Conservation (phyloP, 2,888 invertebrate genomes). For the Tiphia femorata region DNA sequence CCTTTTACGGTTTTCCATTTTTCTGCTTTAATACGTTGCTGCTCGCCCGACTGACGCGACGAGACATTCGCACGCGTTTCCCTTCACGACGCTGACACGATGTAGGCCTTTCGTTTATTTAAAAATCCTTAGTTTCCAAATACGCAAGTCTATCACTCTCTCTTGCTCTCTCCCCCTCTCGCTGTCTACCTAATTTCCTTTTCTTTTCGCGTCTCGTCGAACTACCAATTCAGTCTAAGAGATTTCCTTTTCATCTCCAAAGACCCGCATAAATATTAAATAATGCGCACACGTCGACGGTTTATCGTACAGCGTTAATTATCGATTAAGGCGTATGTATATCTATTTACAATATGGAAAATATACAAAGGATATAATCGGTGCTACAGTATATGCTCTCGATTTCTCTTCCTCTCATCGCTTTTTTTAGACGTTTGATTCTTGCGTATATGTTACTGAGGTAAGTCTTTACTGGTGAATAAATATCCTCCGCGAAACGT, state of each 20-base stretch:
- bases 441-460: constrained; percentile 52
- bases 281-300: constrained; percentile 39
- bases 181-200: background rate
- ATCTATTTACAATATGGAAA: constrained; percentile 52
- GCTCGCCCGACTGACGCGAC: no score
- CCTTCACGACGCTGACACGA: no score
- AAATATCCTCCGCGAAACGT: constrained; percentile 16
- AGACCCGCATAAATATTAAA: constrained; percentile 41
- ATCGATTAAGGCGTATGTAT: constrained; percentile 47
- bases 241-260: background rate
- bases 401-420: constrained; percentile 18
- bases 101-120: no score
- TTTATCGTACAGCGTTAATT: constrained; percentile 31
- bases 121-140: no score
- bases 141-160: background rate
- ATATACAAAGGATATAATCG: constrained; percentile 52
- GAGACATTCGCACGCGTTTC: no score
- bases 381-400: constrained; percentile 50
- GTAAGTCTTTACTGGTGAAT: constrained; percentile 49
- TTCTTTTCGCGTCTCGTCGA: constrained; percentile 4
- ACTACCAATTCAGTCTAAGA: background rate
- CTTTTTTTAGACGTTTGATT: constrained; percentile 53
- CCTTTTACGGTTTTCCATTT: background rate
- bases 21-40: no score
- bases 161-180: background rate